These are phyloP conservation scores for Osmerus eperlanus DNA, from an alignment of 2,113 vertebrate genomes.

Conservation along the genomic window DNA sequence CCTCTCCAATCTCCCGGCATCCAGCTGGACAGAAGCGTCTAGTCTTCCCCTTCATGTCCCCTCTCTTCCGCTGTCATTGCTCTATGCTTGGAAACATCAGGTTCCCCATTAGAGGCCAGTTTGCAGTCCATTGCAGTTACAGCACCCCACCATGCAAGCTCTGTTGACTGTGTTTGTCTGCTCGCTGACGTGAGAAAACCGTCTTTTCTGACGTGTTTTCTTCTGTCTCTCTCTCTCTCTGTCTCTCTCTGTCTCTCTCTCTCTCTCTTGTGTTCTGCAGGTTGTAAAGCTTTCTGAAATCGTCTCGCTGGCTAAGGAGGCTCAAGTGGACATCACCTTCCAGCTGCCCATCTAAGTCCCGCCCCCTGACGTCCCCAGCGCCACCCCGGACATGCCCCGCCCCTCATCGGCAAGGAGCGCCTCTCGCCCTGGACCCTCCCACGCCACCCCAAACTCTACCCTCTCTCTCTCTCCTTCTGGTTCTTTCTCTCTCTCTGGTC, in stretches of 20 bases:
- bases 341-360: conserved; percentile 88
- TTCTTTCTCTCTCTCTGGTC: conserved; percentile 23
- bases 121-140: background rate
- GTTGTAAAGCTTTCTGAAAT: conserved; percentile 98
- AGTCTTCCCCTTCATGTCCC: background rate
- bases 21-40: background rate
- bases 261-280: conserved; percentile 59
- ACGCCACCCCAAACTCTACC: background rate
- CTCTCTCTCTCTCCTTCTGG: background rate
- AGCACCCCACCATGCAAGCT: background rate
- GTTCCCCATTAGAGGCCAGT: too few relatives aligned
- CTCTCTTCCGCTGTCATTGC: background rate
- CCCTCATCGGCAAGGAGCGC: conserved; percentile 5
- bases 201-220: background rate
- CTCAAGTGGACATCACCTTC: conserved; percentile 97
- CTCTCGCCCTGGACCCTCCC: conserved; percentile 1
- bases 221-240: background rate
- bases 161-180: background rate
- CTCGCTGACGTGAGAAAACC: background rate
- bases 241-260: background rate
- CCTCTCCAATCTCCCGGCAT: background rate
- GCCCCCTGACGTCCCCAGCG: background rate
- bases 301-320: conserved; percentile 90
- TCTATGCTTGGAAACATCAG: background rate
- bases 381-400: background rate